Conservation (phyloP, 2,797 vertebrate genomes). For the Enteromius treurensis region DNA sequence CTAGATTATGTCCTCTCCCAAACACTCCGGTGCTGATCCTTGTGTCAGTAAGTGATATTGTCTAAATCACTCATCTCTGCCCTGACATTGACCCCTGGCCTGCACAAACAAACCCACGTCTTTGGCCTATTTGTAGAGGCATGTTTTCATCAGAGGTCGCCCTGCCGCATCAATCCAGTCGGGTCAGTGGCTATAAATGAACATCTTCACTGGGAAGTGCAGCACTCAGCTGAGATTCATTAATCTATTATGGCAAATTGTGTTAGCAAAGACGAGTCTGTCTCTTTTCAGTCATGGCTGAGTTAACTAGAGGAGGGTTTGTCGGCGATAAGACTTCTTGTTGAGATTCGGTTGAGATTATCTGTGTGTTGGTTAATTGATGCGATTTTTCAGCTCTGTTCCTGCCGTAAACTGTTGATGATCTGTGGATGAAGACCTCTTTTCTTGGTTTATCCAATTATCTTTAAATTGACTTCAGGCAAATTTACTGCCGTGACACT, state of each 20-base stretch:
- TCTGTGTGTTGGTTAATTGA: constrained; percentile 15
- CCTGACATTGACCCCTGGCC: constrained; percentile 33
- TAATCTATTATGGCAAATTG: constrained; percentile 42
- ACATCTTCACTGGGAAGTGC: constrained; percentile 11
- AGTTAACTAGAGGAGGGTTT: constrained; percentile 13
- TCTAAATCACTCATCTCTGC: constrained; percentile 26
- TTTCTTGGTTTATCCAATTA: constrained; percentile 28
- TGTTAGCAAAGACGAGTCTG: constrained; percentile 9
- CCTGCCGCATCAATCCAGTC: constrained; percentile 27
- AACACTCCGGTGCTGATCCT: constrained; percentile 36
- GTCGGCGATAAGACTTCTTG: constrained; percentile 9
- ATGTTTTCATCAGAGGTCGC: constrained; percentile 31
- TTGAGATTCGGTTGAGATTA: constrained; percentile 16
- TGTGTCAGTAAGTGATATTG: constrained; percentile 29
- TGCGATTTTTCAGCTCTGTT: constrained; percentile 11
- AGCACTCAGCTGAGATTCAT: constrained; percentile 40
- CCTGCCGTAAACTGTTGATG: constrained; percentile 10
- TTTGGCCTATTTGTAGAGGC: not conserved
- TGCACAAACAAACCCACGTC: constrained; percentile 11
- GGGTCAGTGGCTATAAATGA: constrained; percentile 19
- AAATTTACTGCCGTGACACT: constrained; percentile 38
- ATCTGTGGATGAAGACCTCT: constrained; percentile 22
- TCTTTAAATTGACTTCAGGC: constrained; percentile 31
- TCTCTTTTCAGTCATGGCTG: constrained; percentile 12
- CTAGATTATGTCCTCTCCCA: constrained; percentile 32